These are phyloP conservation scores for Gari tellinella DNA, from an alignment of 2,888 invertebrate genomes.

Conservation along the genomic window DNA sequence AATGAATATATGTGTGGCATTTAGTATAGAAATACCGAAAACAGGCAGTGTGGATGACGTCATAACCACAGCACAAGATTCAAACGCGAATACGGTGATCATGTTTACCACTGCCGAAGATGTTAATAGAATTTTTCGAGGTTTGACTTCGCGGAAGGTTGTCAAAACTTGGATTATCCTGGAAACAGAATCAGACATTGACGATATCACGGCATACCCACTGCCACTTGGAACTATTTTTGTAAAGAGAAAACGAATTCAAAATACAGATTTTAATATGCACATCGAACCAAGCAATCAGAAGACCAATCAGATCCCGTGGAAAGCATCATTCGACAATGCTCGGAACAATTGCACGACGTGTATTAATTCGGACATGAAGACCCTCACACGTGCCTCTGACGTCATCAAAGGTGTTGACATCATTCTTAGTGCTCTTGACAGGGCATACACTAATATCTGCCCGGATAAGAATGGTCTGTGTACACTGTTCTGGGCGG, in stretches of 20 bases:
- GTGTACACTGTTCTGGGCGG: slow-evolving; percentile 59
- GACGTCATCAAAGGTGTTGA: slow-evolving; percentile 68
- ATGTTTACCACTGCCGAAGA: slow-evolving; percentile 49
- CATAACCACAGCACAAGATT: not conserved
- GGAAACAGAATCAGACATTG: slow-evolving; percentile 50
- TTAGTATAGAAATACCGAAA: not conserved
- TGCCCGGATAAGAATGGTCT: slow-evolving; percentile 60
- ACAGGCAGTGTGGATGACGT: slow-evolving; percentile 7
- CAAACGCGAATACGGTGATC: slow-evolving; percentile 26
- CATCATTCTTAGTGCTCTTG: slow-evolving; percentile 65
- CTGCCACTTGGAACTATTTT: slow-evolving; percentile 58
- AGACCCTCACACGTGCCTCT: slow-evolving; percentile 51
- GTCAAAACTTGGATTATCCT: slow-evolving; percentile 59
- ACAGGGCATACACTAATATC: slow-evolving; percentile 40
- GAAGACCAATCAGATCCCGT: slow-evolving; percentile 12
- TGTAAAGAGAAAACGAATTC: slow-evolving; percentile 44
- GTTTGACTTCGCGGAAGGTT: slow-evolving; percentile 38
- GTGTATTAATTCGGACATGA: slow-evolving; percentile 1
- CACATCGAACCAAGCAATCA: slow-evolving; percentile 18
- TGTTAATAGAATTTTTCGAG: slow-evolving; percentile 47
- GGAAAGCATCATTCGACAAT: slow-evolving; percentile 34
- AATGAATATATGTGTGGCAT: slow-evolving; percentile 61
- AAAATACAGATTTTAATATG: slow-evolving; percentile 49
- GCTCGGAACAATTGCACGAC: slow-evolving; percentile 26
- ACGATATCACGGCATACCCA: slow-evolving; percentile 35